Percentiles rank a stretch among this genome's conserved stretches.
Conservation (phyloP, 2,888 invertebrate species). For the Incurvaria masculella region DNA sequence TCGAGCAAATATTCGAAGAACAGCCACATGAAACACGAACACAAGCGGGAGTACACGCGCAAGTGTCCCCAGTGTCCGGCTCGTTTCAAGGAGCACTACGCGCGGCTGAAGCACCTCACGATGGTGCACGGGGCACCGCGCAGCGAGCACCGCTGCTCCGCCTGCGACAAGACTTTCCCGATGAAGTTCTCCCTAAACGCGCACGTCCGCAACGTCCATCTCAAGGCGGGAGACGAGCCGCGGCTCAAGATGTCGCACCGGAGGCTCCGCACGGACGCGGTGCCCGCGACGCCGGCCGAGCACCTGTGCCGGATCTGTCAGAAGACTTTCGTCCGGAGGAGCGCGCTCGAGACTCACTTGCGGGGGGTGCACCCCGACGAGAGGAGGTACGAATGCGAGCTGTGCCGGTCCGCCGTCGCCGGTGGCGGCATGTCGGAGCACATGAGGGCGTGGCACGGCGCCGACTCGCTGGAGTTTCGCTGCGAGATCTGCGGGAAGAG, state of each 20-base stretch:
- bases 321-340: neutral
- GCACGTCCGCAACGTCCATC: neutral
- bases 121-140: conserved; percentile 2
- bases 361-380: neutral
- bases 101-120: conserved; percentile 5
- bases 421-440: neutral
- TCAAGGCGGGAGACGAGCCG: neutral
- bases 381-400: neutral
- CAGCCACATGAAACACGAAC: conserved; percentile 4
- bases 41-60: conserved; percentile 1
- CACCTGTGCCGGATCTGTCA: neutral
- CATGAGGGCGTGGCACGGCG: neutral
- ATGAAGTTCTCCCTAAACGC: neutral
- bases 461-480: neutral
- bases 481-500: neutral
- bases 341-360: neutral
- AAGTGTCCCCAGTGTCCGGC: conserved; percentile 4
- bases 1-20: neutral
- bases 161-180: neutral
- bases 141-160: neutral
- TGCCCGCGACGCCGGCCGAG: no score
- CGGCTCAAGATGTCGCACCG: neutral
- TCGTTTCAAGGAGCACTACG: conserved; percentile 4
- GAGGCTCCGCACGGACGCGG: no score
- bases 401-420: neutral